Percentiles rank a stretch among this genome's conserved stretches.
phyloP scores from a whole-genome alignment of 2,888 invertebrate genomes.

The Philhelius pedissequus region DNA sequence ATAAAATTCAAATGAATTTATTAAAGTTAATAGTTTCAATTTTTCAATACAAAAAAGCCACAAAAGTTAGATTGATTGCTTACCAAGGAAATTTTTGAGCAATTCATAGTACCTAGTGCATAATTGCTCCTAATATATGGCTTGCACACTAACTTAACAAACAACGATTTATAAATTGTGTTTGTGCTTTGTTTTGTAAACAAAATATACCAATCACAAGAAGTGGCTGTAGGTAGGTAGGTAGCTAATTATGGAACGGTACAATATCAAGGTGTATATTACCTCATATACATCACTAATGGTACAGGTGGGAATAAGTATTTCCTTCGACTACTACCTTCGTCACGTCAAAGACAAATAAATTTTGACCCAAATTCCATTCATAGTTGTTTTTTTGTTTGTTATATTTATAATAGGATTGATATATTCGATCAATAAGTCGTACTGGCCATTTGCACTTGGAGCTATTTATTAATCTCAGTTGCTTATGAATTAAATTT shows the following conservation, averaged over 20 bases:
- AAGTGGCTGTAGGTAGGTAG: not conserved
- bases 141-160: not conserved
- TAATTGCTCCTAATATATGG: not conserved
- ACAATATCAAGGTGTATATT: slow-evolving; percentile 28
- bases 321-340: slow-evolving; percentile 32
- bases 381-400: slow-evolving; percentile 3
- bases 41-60: no score
- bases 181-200: not conserved
- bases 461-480: slow-evolving; percentile 32
- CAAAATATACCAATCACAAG: not conserved
- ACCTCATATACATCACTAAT: slow-evolving; percentile 13
- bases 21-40: no score
- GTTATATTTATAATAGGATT: not conserved
- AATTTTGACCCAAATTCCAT: slow-evolving; percentile 53
- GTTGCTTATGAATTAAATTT: slow-evolving; percentile 11
- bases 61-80: no score
- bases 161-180: not conserved
- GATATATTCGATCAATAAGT: slow-evolving; percentile 8
- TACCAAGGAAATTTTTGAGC: no score
- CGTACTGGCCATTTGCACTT: slow-evolving; percentile 12
- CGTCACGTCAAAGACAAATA: slow-evolving; percentile 46
- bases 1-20: no score
- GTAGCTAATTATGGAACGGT: slow-evolving; percentile 27
- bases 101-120: no score
- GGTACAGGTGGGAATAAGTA: slow-evolving; percentile 27